Percentiles rank a stretch among this genome's conserved stretches.
These are phyloP conservation scores for Pygoscelis antarcticus DNA, from an alignment of 2,113 vertebrate species.

Conservation along the genomic window DNA sequence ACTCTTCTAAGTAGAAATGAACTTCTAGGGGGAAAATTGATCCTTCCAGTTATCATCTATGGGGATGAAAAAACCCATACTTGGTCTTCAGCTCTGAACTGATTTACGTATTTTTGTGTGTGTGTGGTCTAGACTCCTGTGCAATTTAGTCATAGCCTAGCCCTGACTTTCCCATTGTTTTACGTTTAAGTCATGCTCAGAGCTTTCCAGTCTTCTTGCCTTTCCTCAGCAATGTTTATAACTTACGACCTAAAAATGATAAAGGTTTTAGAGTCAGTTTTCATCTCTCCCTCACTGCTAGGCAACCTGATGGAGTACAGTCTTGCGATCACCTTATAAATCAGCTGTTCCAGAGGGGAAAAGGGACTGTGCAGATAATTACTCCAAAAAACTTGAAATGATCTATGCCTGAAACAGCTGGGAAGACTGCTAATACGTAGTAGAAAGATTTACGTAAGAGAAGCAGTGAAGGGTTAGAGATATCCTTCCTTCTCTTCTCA, in stretches of 20 bases:
- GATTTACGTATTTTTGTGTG: neutral
- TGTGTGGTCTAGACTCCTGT: constrained; percentile 47
- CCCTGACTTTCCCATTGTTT: constrained; percentile 49
- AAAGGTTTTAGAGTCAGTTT: constrained; percentile 36
- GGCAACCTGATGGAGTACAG: neutral
- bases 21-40: neutral
- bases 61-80: neutral
- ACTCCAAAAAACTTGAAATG: neutral
- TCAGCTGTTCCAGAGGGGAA: neutral
- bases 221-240: constrained; percentile 40
- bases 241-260: constrained; percentile 28
- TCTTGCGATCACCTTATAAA: constrained; percentile 46
- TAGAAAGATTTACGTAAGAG: neutral
- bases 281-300: constrained; percentile 15
- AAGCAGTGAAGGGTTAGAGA: neutral
- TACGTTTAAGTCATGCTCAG: constrained; percentile 33
- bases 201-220: constrained; percentile 7
- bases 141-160: constrained; percentile 29
- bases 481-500: neutral
- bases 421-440: constrained; percentile 5
- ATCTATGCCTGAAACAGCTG: constrained; percentile 24
- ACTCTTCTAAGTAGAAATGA: neutral
- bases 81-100: constrained; percentile 5
- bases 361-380: constrained; percentile 12
- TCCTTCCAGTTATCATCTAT: neutral